Evolutionary conservation across 2,888 invertebrate species (phyloP).

Genomic region (Caenorhabditis zanzibari): DNA sequence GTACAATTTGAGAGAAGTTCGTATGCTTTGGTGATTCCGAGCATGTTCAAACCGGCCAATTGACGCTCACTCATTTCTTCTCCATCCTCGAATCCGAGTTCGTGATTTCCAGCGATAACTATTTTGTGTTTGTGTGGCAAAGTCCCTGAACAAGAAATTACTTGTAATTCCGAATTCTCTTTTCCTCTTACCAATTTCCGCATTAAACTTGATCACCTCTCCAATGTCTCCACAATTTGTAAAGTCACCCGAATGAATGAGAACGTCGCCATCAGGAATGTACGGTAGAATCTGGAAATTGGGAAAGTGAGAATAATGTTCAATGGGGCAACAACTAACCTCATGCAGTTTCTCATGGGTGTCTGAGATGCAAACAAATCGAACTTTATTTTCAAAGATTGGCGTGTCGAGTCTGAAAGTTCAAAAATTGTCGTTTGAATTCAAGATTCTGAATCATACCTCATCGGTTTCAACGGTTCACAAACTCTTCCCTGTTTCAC

Average conservation of each 20-base stretch:
- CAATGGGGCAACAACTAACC: conserved; percentile 33
- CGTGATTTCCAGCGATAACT: conserved; percentile 79
- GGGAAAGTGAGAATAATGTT: conserved; percentile 17
- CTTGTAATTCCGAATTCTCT: conserved; percentile 19
- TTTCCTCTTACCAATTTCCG: conserved; percentile 77
- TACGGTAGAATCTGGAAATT: conserved; percentile 63
- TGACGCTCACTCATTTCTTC: conserved; percentile 74
- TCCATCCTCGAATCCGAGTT: conserved; percentile 77
- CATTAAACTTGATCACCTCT: conserved; percentile 83
- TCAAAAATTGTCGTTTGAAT: not conserved
- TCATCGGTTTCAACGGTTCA: conserved; percentile 80
- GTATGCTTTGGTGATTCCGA: conserved; percentile 82
- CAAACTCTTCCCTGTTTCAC: conserved; percentile 80
- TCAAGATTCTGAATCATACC: conserved; percentile 58
- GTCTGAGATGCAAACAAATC: conserved; percentile 81
- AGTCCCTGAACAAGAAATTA: conserved; percentile 63
- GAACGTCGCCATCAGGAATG: conserved; percentile 80
- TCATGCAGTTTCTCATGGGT: conserved; percentile 82
- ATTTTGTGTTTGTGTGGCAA: conserved; percentile 79
- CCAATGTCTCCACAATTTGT: conserved; percentile 82
- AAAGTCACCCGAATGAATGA: conserved; percentile 83
- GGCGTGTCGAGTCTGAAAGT: conserved; percentile 78
- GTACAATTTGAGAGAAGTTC: conserved; percentile 82
- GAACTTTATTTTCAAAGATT: conserved; percentile 76
- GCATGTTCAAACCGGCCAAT: conserved; percentile 78